Base-by-base conservation (phyloP, 2,888 invertebrate species). In the Sphinx pinastri region DNA sequence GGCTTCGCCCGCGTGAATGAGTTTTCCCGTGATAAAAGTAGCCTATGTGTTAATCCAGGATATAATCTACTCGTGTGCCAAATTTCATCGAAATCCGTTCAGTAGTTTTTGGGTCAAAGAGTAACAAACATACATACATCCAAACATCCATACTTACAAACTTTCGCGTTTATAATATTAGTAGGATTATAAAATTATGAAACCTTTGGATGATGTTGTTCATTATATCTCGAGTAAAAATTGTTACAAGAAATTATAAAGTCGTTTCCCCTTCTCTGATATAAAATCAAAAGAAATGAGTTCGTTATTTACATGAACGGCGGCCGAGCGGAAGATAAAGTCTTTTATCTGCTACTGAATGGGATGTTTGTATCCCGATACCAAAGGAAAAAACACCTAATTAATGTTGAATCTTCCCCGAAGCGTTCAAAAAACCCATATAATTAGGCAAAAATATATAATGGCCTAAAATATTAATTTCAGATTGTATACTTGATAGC, bases 281-380 rank as follows among this genome's bases (percentile, higher is more conserved):
- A 81, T 78, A 84, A 83, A 87, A 83, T 81, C 74, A 76, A 81
- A 81, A 84, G 78, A 85, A 85, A 85, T 83, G 83, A 84, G 83
- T 87, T 84, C 79, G 80, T 89, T 90, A 90, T 91, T 92, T 90
- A 89, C 86, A 86, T 84, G 84, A 82, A 86, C 87, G 86, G 88
- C 88, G 84, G 84, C 82, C 79, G 78, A 77, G 79, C 77, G 77
- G 77, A 77, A 85, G 82, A 86, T 86, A 88, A 88, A 85, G 87
- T 89, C 86, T 89, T 90, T 91, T 89, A 91, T 89, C 88, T 83
- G 75, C 73, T 78, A 76, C 76, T 90, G 82, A 92, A 91, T 87
- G 79, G 85, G 87, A 90, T 90, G 87, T 89, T 92, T 91, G 85
- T 84, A 79, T 81, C 81, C 78, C 81, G 83, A 87, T 86, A 83